phyloP scores from a whole-genome alignment of 2,113 vertebrate genomes.

The Salvelinus alpinus region DNA sequence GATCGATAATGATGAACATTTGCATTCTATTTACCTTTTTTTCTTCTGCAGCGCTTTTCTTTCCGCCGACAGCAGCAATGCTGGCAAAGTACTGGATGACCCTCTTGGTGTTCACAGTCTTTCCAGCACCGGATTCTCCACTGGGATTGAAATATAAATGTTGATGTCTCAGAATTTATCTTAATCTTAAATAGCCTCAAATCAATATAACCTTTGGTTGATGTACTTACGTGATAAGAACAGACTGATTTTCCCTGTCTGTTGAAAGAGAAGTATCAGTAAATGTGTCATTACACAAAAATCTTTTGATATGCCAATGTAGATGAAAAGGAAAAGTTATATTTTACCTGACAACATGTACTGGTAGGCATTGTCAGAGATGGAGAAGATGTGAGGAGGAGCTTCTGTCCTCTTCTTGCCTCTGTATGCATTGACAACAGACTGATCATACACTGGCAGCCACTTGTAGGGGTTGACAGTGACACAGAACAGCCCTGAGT shows the following conservation, averaged over 20 bases:
- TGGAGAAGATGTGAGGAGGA: slow-evolving; percentile 93
- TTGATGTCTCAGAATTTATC: too few species aligned
- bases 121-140: slow-evolving; percentile 92
- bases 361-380: slow-evolving; percentile 91
- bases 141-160: slow-evolving; percentile 51
- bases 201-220: background rate
- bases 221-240: slow-evolving; percentile 78
- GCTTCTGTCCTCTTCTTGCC: slow-evolving; percentile 91
- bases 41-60: too few species aligned
- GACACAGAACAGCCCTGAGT: slow-evolving; percentile 79
- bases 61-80: too few species aligned
- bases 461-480: slow-evolving; percentile 80
- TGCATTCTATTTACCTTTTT: too few species aligned
- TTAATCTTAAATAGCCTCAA: too few species aligned
- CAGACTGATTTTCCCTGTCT: slow-evolving; percentile 84
- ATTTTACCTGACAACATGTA: slow-evolving; percentile 84
- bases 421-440: slow-evolving; percentile 85
- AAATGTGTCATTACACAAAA: background rate
- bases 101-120: slow-evolving; percentile 92
- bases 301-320: too few species aligned
- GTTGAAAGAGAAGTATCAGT: slow-evolving; percentile 18
- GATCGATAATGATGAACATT: too few species aligned
- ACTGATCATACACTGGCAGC: slow-evolving; percentile 79
- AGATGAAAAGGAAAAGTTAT: background rate
- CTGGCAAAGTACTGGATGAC: slow-evolving; percentile 89